A percentile compares a stretch with the other conserved stretches of the same genome.
phyloP scores from a whole-genome alignment of 2,797 vertebrate species.

The Intellagama lesueurii region DNA sequence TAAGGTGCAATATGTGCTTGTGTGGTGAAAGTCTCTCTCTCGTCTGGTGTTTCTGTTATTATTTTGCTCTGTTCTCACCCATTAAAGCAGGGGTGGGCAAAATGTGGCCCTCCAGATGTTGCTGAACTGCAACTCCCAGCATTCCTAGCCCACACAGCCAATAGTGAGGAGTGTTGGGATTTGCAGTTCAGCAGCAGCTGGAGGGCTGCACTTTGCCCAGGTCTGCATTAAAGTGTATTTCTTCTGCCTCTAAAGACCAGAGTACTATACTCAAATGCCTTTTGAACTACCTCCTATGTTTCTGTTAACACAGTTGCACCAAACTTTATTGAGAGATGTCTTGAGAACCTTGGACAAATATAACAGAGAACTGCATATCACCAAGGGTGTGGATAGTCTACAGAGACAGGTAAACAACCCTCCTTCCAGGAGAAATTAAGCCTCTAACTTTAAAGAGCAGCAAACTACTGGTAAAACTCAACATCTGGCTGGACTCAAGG shows the following conservation, averaged over 20 bases:
- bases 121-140: no score
- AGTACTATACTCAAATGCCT: background rate
- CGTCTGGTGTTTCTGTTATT: background rate
- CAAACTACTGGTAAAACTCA: background rate
- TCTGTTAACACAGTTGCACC: constrained; percentile 33
- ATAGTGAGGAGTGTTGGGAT: no score
- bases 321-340: constrained; percentile 5
- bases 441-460: background rate
- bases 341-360: constrained; percentile 26
- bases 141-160: no score
- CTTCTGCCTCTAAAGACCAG: background rate
- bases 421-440: background rate
- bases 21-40: no score
- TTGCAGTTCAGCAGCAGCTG: no score
- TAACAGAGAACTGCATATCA: background rate
- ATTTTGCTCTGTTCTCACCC: background rate
- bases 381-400: constrained; percentile 9
- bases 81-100: no score
- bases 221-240: background rate
- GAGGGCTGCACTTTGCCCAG: no score
- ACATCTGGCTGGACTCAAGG: background rate
- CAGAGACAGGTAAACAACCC: constrained; percentile 25
- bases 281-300: background rate
- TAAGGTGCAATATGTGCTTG: background rate
- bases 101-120: no score